These are phyloP conservation scores for Hetaerina americana DNA, from an alignment of 1,140 invertebrate genomes.

Conservation along the genomic window DNA sequence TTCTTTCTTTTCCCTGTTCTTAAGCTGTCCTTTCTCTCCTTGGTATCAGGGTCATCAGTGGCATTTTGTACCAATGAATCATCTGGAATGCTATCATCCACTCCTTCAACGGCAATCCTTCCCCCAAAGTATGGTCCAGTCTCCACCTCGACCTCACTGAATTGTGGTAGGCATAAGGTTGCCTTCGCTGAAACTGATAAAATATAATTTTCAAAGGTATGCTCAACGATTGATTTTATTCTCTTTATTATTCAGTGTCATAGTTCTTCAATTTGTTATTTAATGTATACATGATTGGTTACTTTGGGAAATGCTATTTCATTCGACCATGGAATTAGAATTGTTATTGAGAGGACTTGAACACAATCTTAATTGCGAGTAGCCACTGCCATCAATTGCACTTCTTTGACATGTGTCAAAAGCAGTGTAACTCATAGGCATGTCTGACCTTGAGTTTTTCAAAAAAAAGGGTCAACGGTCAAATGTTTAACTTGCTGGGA, in stretches of 20 bases:
- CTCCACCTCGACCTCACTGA: conserved; percentile 63
- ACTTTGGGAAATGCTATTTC: too few relatives aligned
- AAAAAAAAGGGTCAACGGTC: conserved; percentile 5
- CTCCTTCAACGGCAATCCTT: conserved; percentile 50
- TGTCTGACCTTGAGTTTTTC: too few relatives aligned
- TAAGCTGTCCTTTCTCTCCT: not conserved
- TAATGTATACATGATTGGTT: not conserved
- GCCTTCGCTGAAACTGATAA: conserved; percentile 57
- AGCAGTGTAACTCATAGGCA: too few relatives aligned
- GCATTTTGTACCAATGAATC: conserved; percentile 29
- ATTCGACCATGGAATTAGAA: too few relatives aligned
- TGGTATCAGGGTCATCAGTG: conserved; percentile 42
- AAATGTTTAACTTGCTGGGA: conserved; percentile 14
- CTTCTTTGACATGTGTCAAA: too few relatives aligned
- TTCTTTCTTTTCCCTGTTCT: not conserved
- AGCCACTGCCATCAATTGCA: too few relatives aligned
- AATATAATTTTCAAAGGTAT: too few relatives aligned
- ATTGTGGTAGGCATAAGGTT: conserved; percentile 56
- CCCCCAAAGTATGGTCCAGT: conserved; percentile 64
- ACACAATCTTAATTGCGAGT: too few relatives aligned
- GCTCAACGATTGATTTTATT: conserved; percentile 7
- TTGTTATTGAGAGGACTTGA: too few relatives aligned
- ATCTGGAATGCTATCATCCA: conserved; percentile 13
- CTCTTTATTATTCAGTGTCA: not conserved
- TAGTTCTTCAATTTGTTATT: conserved; percentile 5